Conservation (phyloP, 2,113 vertebrate species). For the Danionella cerebrum region DNA sequence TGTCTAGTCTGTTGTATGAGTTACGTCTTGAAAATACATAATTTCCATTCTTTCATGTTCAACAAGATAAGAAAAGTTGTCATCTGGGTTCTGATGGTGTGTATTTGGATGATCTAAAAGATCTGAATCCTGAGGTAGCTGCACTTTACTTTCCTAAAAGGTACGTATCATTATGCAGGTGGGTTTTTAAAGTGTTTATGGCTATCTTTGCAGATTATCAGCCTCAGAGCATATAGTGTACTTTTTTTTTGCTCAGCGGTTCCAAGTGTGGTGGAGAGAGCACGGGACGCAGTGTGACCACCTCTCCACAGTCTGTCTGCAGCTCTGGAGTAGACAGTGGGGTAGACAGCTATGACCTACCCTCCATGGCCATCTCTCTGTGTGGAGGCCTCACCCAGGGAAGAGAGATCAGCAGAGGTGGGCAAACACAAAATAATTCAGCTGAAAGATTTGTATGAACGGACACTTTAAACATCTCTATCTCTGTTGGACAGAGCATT, state of each 20-base stretch:
- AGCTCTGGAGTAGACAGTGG: conserved; percentile 89
- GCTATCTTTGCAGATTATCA: background rate
- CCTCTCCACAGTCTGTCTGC: conserved; percentile 80
- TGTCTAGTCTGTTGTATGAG: too few species aligned
- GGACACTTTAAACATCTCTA: too few species aligned
- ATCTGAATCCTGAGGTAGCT: conserved; percentile 89
- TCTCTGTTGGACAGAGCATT: too few species aligned
- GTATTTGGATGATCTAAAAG: conserved; percentile 92
- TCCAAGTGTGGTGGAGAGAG: conserved; percentile 56
- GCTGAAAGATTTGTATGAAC: too few species aligned
- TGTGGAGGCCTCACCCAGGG: conserved; percentile 89
- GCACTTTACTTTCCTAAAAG: conserved; percentile 95
- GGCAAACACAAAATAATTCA: too few species aligned
- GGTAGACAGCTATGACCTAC: conserved; percentile 82
- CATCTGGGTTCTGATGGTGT: conserved; percentile 89
- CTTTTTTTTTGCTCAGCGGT: conserved; percentile 37
- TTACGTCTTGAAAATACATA: too few species aligned
- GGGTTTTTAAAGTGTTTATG: background rate
- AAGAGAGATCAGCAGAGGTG: conserved; percentile 86
- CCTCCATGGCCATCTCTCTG: conserved; percentile 87
- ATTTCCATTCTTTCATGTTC: background rate
- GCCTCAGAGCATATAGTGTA: too few species aligned
- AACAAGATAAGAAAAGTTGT: conserved; percentile 83
- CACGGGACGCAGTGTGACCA: conserved; percentile 56
- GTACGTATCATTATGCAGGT: conserved; percentile 57